phyloP scores from a whole-genome alignment of 2,888 invertebrate species.

The Cyclophora punctaria region DNA sequence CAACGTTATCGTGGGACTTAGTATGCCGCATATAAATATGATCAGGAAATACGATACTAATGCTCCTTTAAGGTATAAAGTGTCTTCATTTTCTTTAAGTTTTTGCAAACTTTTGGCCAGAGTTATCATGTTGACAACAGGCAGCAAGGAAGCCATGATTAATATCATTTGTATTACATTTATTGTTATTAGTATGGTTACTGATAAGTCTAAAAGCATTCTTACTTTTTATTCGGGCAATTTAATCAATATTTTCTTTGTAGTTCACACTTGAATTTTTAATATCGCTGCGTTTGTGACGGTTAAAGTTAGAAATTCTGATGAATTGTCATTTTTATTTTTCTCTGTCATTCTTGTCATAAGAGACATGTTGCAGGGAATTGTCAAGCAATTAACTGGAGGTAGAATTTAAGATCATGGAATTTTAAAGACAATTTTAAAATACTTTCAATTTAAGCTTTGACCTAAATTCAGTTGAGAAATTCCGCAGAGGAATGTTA shows the following conservation, averaged over 20 bases:
- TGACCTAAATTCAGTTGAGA: no score
- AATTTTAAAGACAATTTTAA: no score
- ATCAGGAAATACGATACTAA: conserved; percentile 22
- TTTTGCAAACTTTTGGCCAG: conserved; percentile 34
- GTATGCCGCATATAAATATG: conserved; percentile 35
- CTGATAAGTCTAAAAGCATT: conserved; percentile 24
- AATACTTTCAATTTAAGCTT: no score
- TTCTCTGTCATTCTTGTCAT: no score
- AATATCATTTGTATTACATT: conserved; percentile 43
- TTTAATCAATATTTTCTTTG: conserved; percentile 1
- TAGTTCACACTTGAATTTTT: no score
- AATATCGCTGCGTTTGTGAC: no score
- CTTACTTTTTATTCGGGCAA: conserved; percentile 2
- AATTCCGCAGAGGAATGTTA: no score
- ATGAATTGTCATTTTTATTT: no score
- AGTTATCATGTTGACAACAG: conserved; percentile 29
- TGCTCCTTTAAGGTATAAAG: conserved; percentile 3
- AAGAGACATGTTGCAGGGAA: neutral
- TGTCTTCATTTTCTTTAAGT: conserved; percentile 13
- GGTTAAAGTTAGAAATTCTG: no score
- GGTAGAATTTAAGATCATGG: no score
- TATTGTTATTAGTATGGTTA: conserved; percentile 25
- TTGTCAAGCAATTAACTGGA: neutral
- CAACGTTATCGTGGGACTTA: conserved; percentile 36
- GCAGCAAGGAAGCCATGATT: conserved; percentile 37